Base-by-base conservation (phyloP, 2,113 vertebrate genomes). In the Crotophaga sulcirostris region DNA sequence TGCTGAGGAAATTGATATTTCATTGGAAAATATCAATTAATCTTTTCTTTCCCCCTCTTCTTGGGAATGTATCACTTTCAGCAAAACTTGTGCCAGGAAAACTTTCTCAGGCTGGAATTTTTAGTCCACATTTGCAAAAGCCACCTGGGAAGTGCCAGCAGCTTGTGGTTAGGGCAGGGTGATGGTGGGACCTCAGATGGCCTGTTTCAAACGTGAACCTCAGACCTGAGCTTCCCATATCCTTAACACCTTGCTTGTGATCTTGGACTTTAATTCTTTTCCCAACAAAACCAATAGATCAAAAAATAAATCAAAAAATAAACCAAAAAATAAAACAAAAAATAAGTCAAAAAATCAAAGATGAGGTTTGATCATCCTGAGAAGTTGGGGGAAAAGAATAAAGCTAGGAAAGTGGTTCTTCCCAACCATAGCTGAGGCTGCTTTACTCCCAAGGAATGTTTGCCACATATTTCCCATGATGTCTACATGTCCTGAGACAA, bases 11-110 rank as follows among this genome's bases (percentile, higher is more conserved):
- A 58, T 36, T 36, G 25, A 3, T n/a, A 49, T 56, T 79, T 56
- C 44, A 38, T 34, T 66, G n/a, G 55, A 84, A 90, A 92, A 88
- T 49, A 79, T 10, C 1, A n/a, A 6, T 42, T 31, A 78, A 63
- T 36, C 31, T 40, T 19, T 24, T 21, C n/a, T n/a, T 29, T 20
- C 11, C 7, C 3, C 7, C 1, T 38, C 9, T 2, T 66, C 83
- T 76, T 3, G 6, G 19, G n/a, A 84, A 77, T n/a, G 47, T 52
- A 76, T 34, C 24, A 58, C 33, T 94, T 94, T 49, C 59, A 80
- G 54, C 28, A 67, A 81, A 94, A 42, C 26, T 38, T 72, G 26
- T 87, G 81, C 77, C 92, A 89, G 84, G 93, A 95, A 87, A 95
- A 56, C 13, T 52, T 94, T 94, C 56, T 93, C 38, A 42, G 56